phyloP scores from a whole-genome alignment of 2,888 invertebrate genomes.

The Scaptomyza parva region DNA sequence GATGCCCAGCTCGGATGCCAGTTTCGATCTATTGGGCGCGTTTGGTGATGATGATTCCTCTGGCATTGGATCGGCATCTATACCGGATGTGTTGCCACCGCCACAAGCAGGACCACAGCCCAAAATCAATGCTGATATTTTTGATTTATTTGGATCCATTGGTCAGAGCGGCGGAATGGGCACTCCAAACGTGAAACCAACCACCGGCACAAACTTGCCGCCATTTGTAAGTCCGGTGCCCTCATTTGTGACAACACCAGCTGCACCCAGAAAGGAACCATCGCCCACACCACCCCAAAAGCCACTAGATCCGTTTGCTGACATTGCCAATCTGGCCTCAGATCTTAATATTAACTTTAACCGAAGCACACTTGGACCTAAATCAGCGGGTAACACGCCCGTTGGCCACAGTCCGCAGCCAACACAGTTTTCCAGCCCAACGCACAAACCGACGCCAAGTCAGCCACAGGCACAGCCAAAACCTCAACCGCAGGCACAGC shows the following conservation, averaged over 20 bases:
- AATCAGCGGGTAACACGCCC: conserved; percentile 81
- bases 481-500: conserved; percentile 28
- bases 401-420: conserved; percentile 82
- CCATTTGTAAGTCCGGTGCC: conserved; percentile 63
- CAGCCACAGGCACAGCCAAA: conserved; percentile 73
- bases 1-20: conserved; percentile 84
- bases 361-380: conserved; percentile 79
- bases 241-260: conserved; percentile 59
- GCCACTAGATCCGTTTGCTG: conserved; percentile 90
- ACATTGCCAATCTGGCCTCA: conserved; percentile 86
- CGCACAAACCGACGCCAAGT: conserved; percentile 82
- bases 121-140: conserved; percentile 84
- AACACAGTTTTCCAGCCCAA: conserved; percentile 84
- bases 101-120: conserved; percentile 56
- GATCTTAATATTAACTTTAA: conserved; percentile 84
- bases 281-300: conserved; percentile 85
- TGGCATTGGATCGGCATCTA: conserved; percentile 80
- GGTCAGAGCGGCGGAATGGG: conserved; percentile 50
- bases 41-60: conserved; percentile 83
- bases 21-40: conserved; percentile 87
- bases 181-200: conserved; percentile 58
- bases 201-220: conserved; percentile 40
- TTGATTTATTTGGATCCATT: conserved; percentile 89
- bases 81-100: conserved; percentile 81
- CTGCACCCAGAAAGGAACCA: conserved; percentile 83